Conservation (phyloP, 2,888 invertebrate genomes). For the Drosophila meridionalis region DNA sequence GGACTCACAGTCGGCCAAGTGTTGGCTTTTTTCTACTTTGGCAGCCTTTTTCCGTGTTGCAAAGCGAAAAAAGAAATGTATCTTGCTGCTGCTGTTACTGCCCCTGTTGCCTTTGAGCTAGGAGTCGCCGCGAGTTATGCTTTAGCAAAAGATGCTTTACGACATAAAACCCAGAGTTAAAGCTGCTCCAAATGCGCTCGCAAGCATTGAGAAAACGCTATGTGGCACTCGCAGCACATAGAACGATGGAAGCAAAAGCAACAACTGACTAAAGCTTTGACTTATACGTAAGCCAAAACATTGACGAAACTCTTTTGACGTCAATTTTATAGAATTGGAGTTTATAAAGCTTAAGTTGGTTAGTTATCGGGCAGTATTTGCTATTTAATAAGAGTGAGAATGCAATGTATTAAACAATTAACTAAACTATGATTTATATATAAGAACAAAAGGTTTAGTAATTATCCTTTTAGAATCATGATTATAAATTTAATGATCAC, state of each 20-base stretch:
- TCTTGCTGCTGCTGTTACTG: conserved; percentile 1
- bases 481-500: too few relatives aligned
- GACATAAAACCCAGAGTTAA: conserved; percentile 48
- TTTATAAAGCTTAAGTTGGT: background rate
- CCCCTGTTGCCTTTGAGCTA: conserved; percentile 21
- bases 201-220: conserved; percentile 28
- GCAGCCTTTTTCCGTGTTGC: conserved; percentile 1
- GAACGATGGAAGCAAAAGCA: background rate
- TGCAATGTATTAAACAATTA: too few relatives aligned
- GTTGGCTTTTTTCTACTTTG: conserved; percentile 15
- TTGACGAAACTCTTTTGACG: background rate
- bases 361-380: background rate
- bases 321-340: background rate
- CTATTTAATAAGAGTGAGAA: too few relatives aligned
- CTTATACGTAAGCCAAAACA: conserved; percentile 4
- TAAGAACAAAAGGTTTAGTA: too few relatives aligned
- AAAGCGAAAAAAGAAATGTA: conserved; percentile 41
- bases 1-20: conserved; percentile 22
- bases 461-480: too few relatives aligned
- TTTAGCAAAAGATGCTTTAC: conserved; percentile 46
- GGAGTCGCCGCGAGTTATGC: conserved; percentile 37
- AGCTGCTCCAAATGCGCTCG: conserved; percentile 30
- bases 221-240: conserved; percentile 16
- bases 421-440: too few relatives aligned
- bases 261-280: conserved; percentile 10